A percentile compares a stretch with the other conserved stretches of the same genome.
phyloP scores from a whole-genome alignment of 2,797 vertebrate genomes.

The Sebastolobus alascanus region DNA sequence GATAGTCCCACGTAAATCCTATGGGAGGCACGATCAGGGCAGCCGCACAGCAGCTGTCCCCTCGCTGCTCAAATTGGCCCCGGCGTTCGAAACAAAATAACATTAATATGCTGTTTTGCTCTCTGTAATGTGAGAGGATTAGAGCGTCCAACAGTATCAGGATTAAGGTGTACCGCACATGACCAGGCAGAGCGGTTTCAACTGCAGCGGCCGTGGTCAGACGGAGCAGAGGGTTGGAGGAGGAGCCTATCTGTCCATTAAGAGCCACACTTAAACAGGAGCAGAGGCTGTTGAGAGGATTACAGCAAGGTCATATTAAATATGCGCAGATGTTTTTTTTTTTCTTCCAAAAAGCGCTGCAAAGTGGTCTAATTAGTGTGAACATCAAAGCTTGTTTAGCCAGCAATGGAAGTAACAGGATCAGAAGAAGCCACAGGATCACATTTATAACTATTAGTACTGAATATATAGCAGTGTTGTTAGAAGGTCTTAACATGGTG shows the following conservation, averaged over 20 bases:
- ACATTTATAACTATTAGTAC: slow-evolving; percentile 34
- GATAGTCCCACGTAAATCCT: slow-evolving; percentile 67
- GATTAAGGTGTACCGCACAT: slow-evolving; percentile 59
- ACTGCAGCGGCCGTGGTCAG: slow-evolving; percentile 40
- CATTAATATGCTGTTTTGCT: slow-evolving; percentile 74
- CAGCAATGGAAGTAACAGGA: slow-evolving; percentile 33
- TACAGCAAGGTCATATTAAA: slow-evolving; percentile 61
- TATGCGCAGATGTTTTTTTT: slow-evolving; percentile 33
- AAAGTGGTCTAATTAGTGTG: slow-evolving; percentile 65
- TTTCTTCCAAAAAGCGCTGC: slow-evolving; percentile 38
- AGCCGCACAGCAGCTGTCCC: slow-evolving; percentile 57
- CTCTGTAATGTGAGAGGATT: slow-evolving; percentile 65
- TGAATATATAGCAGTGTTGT: slow-evolving; percentile 1
- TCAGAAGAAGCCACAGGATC: slow-evolving; percentile 42
- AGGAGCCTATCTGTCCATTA: slow-evolving; percentile 49
- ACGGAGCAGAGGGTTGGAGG: slow-evolving; percentile 4
- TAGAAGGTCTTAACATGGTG: not conserved
- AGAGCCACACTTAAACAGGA: slow-evolving; percentile 46
- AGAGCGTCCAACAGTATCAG: slow-evolving; percentile 57
- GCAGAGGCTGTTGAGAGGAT: slow-evolving; percentile 55
- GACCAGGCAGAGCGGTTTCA: slow-evolving; percentile 36
- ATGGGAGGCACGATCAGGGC: slow-evolving; percentile 55
- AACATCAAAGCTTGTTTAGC: slow-evolving; percentile 56
- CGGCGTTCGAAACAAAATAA: slow-evolving; percentile 66
- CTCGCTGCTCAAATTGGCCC: slow-evolving; percentile 67